A percentile compares a stretch with the other conserved stretches of the same genome.
Evolutionary conservation across 2,113 vertebrate species (phyloP).

Genomic region (Montifringilla adamsi): DNA sequence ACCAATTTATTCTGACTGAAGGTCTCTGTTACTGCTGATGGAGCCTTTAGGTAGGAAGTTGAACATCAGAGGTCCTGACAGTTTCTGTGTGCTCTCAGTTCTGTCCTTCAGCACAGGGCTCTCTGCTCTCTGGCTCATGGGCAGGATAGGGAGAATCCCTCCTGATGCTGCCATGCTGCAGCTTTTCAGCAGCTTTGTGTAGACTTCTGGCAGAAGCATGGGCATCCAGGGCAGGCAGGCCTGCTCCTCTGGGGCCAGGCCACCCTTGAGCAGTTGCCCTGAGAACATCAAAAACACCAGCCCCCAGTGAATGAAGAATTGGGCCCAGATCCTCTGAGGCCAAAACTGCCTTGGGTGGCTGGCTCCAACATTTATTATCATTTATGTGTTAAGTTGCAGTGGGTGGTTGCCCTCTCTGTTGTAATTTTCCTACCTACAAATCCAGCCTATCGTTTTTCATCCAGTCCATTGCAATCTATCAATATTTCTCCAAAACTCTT

Average conservation of each 20-base stretch:
- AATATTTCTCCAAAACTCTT: not conserved
- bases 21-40: not conserved
- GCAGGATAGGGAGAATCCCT: not conserved
- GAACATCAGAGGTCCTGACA: not conserved
- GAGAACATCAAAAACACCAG: not conserved
- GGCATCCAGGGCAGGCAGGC: not conserved
- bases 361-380: not conserved
- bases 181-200: accelerated
- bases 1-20: not conserved
- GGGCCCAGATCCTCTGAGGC: not conserved
- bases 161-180: not conserved
- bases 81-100: not conserved
- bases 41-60: not conserved
- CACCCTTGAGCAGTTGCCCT: not conserved
- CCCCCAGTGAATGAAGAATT: not conserved
- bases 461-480: not conserved
- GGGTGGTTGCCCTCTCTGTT: not conserved
- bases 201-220: not conserved
- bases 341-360: not conserved
- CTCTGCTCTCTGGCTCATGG: not conserved
- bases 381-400: not conserved
- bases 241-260: not conserved
- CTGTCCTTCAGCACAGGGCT: not conserved
- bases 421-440: not conserved
- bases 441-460: not conserved